Evolutionary conservation across 2,113 vertebrate species (phyloP), one percentile per base, ranked within the genome.

Genomic region (Excalfactoria chinensis): DNA sequence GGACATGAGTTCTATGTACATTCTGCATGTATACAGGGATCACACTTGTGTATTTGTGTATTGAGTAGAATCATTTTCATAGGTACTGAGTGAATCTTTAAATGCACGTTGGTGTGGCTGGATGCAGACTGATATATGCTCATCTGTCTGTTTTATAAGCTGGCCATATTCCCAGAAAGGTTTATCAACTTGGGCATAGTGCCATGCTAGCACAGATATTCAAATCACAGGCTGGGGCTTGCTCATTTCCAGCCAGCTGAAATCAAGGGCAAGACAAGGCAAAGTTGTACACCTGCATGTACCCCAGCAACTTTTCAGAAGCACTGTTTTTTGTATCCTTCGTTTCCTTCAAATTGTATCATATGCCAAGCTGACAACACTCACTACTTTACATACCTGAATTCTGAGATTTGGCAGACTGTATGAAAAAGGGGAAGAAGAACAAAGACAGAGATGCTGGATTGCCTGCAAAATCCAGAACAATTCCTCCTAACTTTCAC

Each of bases 61-160:
- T 19, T 34, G 28, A 83, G 63, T 5, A 43, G 26, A 81, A n/a
- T 34, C 34, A 48, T 46, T 37, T 64, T 66, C 35, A 8, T 48
- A 48, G 66, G 62, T 2, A 3, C 40, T 51, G 48, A 86, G 75
- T 21, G 11, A 44, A 44, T 78, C 28, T 93, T 86, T 77, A 90
- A 90, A 80, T 25, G 20, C 3, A 2, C 46, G 34, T 37, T 77
- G 43, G 23, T 69, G 26, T 48, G 53, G 62, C 53, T 81, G 82
- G 30, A 89, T 82, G 74, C 67, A 93, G 30, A 56, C n/a, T 68
- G 15, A 64, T 78, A 35, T 4, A 28, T 28, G 70, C 46, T 90
- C 76, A 92, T 58, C 86, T 81, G 64, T 30, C 66, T 88, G n/a
- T 71, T 94, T 69, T 68, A 53, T 32, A 86, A 68, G 62, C 64